Percentiles rank a stretch among this genome's conserved stretches.
Conservation (phyloP, 1,140 invertebrate species). For the Drosophila tropicalis region DNA sequence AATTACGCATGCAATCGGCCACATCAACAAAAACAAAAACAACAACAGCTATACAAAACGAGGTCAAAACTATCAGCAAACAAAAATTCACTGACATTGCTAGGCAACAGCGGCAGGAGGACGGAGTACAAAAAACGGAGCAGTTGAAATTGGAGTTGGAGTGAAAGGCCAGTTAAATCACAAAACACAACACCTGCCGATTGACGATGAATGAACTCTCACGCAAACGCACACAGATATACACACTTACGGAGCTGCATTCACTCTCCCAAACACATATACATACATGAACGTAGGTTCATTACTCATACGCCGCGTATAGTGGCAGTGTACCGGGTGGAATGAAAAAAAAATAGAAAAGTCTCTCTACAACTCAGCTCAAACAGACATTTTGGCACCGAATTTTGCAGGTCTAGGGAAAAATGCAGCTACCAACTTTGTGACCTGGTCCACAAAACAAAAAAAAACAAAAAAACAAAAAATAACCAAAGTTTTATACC, state of each 20-base stretch:
- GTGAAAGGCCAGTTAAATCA: constrained; percentile 48
- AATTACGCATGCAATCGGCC: constrained; percentile 75
- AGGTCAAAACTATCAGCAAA: constrained; percentile 79
- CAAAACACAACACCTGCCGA: constrained; percentile 72
- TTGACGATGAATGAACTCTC: constrained; percentile 51
- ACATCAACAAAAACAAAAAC: constrained; percentile 28
- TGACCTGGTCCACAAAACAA: constrained; percentile 1
- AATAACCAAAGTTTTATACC: constrained; percentile 33
- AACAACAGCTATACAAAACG: constrained; percentile 45
- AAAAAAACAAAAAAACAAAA: constrained; percentile 28
- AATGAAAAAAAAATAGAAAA: constrained; percentile 22
- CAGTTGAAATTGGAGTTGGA: constrained; percentile 12
- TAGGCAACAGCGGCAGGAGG: background rate
- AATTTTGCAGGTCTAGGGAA: constrained; percentile 6
- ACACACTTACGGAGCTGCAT: constrained; percentile 39
- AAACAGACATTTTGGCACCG: constrained; percentile 9
- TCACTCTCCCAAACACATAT: constrained; percentile 10
- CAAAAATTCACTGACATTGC: constrained; percentile 57
- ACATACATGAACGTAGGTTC: constrained; percentile 28
- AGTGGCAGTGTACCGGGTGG: constrained; percentile 15
- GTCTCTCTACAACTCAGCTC: background rate
- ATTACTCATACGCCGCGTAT: constrained; percentile 71
- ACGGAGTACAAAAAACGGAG: background rate
- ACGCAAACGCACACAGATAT: constrained; percentile 9
- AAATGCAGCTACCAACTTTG: constrained; percentile 1